A percentile compares a stretch with the other conserved stretches of the same genome.
Conservation (phyloP, 2,888 invertebrate genomes). For the Morpho deidamia region DNA sequence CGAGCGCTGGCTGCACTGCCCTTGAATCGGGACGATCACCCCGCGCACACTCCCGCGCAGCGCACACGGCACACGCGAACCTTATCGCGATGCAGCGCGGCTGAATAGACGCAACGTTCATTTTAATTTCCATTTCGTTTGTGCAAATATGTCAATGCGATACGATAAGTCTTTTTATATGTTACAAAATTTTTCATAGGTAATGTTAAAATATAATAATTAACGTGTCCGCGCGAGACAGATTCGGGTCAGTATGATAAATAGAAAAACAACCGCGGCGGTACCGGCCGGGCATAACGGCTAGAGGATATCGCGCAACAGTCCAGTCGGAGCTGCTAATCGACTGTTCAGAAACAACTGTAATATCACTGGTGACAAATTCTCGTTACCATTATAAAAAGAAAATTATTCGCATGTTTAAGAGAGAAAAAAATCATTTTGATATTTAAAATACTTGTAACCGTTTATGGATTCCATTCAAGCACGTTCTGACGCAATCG, state of each 20-base stretch:
- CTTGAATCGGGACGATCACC: slow-evolving; percentile 77
- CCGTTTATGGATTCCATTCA: slow-evolving; percentile 12
- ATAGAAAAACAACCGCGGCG: slow-evolving; percentile 24
- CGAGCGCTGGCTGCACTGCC: slow-evolving; percentile 74
- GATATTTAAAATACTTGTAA: neutral
- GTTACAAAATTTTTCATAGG: neutral
- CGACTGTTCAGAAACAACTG: neutral
- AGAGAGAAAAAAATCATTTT: no score
- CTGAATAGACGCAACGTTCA: slow-evolving; percentile 58
- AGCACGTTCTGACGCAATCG: slow-evolving; percentile 19
- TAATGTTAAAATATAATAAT: neutral
- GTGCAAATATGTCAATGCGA: slow-evolving; percentile 29
- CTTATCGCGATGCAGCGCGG: slow-evolving; percentile 60
- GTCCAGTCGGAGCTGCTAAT: slow-evolving; percentile 14
- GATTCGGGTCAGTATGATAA: slow-evolving; percentile 28
- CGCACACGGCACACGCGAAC: slow-evolving; percentile 39
- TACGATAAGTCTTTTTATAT: neutral
- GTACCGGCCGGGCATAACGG: slow-evolving; percentile 18
- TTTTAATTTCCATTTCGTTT: slow-evolving; percentile 71
- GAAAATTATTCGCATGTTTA: no score
- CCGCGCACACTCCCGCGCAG: slow-evolving; percentile 59
- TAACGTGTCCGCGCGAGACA: slow-evolving; percentile 6
- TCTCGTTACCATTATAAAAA: no score
- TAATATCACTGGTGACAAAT: no score
- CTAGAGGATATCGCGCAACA: slow-evolving; percentile 27